Evolutionary conservation across 1,140 invertebrate genomes (phyloP).

Genomic region (Ruditapes philippinarum): DNA sequence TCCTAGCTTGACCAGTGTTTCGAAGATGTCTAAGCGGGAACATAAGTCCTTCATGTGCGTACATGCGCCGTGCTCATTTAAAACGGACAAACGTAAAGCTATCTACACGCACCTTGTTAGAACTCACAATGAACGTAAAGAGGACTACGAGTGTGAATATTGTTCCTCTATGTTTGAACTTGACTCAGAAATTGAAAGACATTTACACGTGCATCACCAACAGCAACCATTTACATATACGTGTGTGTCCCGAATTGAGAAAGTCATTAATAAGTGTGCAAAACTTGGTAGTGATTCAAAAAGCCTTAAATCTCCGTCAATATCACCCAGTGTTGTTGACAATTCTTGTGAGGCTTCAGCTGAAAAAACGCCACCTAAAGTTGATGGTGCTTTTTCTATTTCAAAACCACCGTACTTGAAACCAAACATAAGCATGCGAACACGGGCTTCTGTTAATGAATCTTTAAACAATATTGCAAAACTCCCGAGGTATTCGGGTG

Average conservation of each 20-base stretch:
- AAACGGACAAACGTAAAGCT: constrained; percentile 60
- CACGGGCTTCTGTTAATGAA: constrained; percentile 57
- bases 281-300: background rate
- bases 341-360: background rate
- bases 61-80: constrained; percentile 40
- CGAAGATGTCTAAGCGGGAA: constrained; percentile 52
- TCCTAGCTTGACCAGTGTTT: background rate
- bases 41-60: constrained; percentile 34
- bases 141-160: constrained; percentile 65
- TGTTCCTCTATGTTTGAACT: constrained; percentile 37
- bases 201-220: constrained; percentile 54
- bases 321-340: background rate
- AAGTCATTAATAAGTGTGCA: constrained; percentile 58
- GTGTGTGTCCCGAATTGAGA: constrained; percentile 60
- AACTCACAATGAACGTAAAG: constrained; percentile 60
- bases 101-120: constrained; percentile 62
- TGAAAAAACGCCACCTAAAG: background rate
- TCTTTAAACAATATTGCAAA: constrained; percentile 61
- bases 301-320: background rate
- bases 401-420: constrained; percentile 31
- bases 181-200: constrained; percentile 46
- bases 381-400: background rate
- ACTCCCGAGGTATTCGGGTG: background rate
- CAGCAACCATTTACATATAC: constrained; percentile 56
- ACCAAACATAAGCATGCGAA: constrained; percentile 44